These are phyloP conservation scores for Melierax canorus DNA, from an alignment of 2,113 vertebrate genomes.

Conservation along the genomic window DNA sequence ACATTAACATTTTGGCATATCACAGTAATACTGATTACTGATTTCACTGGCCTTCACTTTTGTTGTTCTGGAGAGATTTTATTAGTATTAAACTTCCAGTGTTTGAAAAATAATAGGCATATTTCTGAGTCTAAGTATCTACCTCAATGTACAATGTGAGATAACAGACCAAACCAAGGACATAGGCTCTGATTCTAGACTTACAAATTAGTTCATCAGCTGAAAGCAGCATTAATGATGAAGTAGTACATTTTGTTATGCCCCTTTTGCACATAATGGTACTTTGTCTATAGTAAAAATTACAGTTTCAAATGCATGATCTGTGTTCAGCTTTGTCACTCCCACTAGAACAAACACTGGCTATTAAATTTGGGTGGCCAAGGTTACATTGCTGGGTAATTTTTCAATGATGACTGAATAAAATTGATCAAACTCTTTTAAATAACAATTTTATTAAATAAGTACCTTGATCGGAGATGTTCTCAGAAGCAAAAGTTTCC, in stretches of 20 bases:
- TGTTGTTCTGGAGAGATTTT: background rate
- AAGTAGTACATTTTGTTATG: background rate
- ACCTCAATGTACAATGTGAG: background rate
- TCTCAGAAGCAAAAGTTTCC: background rate
- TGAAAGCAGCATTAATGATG: background rate
- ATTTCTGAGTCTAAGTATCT: background rate
- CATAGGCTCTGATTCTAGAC: background rate
- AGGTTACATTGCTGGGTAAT: background rate
- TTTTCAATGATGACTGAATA: background rate
- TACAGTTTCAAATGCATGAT: background rate
- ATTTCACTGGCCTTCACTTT: background rate
- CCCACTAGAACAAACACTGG: background rate
- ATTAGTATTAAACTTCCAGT: background rate
- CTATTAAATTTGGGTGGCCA: background rate
- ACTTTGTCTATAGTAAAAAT: background rate
- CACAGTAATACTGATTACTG: background rate
- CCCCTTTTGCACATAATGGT: background rate
- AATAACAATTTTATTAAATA: background rate
- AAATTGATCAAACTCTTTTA: background rate
- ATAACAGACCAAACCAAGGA: background rate
- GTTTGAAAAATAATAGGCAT: background rate
- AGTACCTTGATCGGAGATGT: rapidly evolving
- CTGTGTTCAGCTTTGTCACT: background rate
- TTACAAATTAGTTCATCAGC: background rate
- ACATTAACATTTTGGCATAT: background rate